These are phyloP conservation scores for Ectobius pallidus DNA, from an alignment of 2,888 invertebrate species.

Conservation along the genomic window DNA sequence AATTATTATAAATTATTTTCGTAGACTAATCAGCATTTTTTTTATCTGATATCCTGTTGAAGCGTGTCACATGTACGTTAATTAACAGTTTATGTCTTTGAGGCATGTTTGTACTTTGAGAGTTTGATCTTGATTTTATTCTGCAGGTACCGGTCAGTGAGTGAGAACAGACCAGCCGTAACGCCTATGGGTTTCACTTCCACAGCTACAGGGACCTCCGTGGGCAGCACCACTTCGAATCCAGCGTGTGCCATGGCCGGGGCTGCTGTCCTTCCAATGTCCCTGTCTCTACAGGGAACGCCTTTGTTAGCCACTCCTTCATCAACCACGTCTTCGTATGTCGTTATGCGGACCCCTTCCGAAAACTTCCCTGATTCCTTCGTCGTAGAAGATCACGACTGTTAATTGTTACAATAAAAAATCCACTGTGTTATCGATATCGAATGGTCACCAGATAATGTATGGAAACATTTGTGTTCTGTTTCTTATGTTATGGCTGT, in stretches of 20 bases:
- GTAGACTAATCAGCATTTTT: too few relatives aligned
- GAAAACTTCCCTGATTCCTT: constrained; percentile 38
- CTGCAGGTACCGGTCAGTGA: constrained; percentile 64
- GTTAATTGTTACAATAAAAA: too few relatives aligned
- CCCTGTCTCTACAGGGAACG: constrained; percentile 39
- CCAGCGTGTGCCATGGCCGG: constrained; percentile 46
- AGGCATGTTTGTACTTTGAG: too few relatives aligned
- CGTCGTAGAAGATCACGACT: constrained; percentile 51
- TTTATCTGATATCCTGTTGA: too few relatives aligned
- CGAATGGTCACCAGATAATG: too few relatives aligned
- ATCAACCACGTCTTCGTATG: constrained; percentile 20
- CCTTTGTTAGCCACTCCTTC: constrained; percentile 29
- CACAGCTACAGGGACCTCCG: constrained; percentile 58
- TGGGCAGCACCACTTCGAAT: constrained; percentile 63
- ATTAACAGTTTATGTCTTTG: too few relatives aligned
- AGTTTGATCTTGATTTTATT: too few relatives aligned
- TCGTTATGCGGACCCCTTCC: constrained; percentile 54
- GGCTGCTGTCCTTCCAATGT: constrained; percentile 47
- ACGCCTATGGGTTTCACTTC: constrained; percentile 23
- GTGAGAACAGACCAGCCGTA: constrained; percentile 59
- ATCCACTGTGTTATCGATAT: too few relatives aligned
- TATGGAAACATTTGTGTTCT: too few relatives aligned
- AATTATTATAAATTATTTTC: too few relatives aligned
- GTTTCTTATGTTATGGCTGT: too few relatives aligned
- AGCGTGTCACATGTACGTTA: too few relatives aligned